phyloP scores from a whole-genome alignment of 2,113 vertebrate genomes.

The Holacanthus passer region DNA sequence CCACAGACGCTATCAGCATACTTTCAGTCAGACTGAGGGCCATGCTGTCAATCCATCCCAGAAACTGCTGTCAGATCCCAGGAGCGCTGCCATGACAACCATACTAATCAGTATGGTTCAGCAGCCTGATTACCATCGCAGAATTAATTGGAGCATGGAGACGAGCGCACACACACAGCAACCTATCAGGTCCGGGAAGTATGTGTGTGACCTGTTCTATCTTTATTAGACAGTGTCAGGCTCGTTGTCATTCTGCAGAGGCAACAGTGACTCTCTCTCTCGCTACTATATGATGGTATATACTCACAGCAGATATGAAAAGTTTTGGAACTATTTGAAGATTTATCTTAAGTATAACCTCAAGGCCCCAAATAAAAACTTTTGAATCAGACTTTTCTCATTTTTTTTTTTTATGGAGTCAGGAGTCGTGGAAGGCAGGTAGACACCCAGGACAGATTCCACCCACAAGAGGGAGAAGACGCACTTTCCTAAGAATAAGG shows the following conservation, averaged over 20 bases:
- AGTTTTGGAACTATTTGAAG: not conserved
- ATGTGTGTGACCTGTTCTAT: constrained; percentile 28
- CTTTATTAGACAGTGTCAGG: constrained; percentile 12
- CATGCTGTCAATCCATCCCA: constrained; percentile 55
- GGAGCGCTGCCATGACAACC: constrained; percentile 59
- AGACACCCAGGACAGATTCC: not conserved
- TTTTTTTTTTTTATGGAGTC: not conserved
- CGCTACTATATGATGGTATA: not conserved
- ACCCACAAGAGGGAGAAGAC: not conserved
- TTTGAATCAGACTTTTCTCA: not conserved
- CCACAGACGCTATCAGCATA: not conserved
- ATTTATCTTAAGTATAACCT: constrained; percentile 3
- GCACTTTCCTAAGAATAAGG: not conserved
- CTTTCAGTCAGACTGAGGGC: constrained; percentile 17
- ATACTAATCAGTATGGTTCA: constrained; percentile 59
- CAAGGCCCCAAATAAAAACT: not conserved
- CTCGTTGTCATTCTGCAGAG: constrained; percentile 30
- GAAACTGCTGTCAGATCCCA: constrained; percentile 56
- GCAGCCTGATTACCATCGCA: constrained; percentile 55
- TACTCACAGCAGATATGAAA: not conserved
- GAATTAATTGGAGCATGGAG: constrained; percentile 61
- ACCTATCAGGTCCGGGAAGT: constrained; percentile 21
- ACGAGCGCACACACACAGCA: constrained; percentile 7
- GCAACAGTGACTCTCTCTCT: not conserved
- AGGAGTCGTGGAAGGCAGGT: not conserved